Evolutionary conservation across 2,888 invertebrate species (phyloP).

Genomic region (Temnothorax unifasciatus): DNA sequence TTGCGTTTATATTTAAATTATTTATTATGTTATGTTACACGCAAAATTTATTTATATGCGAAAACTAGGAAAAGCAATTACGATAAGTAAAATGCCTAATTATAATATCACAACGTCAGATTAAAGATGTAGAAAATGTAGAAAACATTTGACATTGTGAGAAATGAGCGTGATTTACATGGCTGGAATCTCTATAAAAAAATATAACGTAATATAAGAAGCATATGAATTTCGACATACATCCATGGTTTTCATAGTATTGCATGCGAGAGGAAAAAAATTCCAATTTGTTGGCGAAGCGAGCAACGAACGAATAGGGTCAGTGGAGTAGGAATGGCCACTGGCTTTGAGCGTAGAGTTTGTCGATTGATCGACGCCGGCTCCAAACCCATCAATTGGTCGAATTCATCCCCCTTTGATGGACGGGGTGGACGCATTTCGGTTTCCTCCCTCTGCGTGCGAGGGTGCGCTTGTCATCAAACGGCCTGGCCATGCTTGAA

Average conservation of each 20-base stretch:
- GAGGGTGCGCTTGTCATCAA: slow-evolving; percentile 81
- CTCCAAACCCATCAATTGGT: slow-evolving; percentile 79
- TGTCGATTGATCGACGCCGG: slow-evolving; percentile 79
- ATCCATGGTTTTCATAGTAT: background rate
- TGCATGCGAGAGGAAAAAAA: slow-evolving; percentile 46
- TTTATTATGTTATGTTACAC: background rate
- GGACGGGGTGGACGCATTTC: slow-evolving; percentile 74
- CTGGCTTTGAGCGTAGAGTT: slow-evolving; percentile 73
- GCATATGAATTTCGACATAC: slow-evolving; percentile 29
- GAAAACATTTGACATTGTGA: background rate
- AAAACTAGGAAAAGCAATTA: background rate
- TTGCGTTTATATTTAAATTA: background rate
- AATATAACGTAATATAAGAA: slow-evolving; percentile 31
- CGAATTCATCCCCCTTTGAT: slow-evolving; percentile 77
- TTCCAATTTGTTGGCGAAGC: slow-evolving; percentile 58
- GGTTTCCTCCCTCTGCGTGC: slow-evolving; percentile 76
- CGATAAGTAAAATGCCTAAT: background rate
- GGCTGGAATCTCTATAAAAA: slow-evolving; percentile 18
- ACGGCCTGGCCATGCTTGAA: slow-evolving; percentile 81
- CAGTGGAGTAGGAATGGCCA: slow-evolving; percentile 76
- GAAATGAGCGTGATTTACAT: background rate
- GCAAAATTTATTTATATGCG: background rate
- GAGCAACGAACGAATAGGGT: slow-evolving; percentile 74
- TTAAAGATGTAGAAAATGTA: slow-evolving; percentile 12
- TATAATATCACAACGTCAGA: background rate